A percentile compares a stretch with the other conserved stretches of the same genome.
These are phyloP conservation scores for Celastrina argiolus DNA, from an alignment of 2,888 invertebrate genomes.

Conservation along the genomic window DNA sequence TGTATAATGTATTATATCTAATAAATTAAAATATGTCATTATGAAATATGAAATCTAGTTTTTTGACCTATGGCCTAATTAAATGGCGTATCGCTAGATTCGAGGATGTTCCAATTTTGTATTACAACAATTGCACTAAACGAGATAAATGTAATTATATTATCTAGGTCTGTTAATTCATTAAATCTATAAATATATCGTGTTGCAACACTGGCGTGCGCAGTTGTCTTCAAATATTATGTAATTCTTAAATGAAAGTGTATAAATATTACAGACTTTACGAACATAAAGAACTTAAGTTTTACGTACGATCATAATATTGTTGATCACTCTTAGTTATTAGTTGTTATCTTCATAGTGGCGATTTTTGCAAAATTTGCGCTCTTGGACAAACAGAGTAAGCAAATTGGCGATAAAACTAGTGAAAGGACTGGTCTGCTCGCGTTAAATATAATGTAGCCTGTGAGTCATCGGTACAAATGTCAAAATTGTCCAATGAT, in stretches of 20 bases:
- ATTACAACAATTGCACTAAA: neutral
- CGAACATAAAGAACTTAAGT: neutral
- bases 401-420: no score
- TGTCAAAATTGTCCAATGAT: no score
- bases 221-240: neutral
- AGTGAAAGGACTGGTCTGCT: no score
- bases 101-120: neutral
- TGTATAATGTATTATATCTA: no score
- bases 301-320: neutral
- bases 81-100: neutral
- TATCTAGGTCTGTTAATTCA: neutral
- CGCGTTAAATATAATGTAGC: no score
- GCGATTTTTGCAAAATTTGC: no score
- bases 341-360: no score
- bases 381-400: no score
- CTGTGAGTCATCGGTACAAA: no score
- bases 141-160: conserved; percentile 2
- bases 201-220: neutral
- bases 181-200: neutral
- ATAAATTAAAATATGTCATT: neutral
- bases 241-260: neutral
- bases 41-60: neutral
- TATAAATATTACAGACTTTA: neutral
- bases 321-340: no score
- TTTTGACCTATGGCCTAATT: neutral